Percentiles rank a stretch among this genome's conserved stretches.
Evolutionary conservation across 2,113 vertebrate genomes (phyloP).

Genomic region (Alectura lathami): DNA sequence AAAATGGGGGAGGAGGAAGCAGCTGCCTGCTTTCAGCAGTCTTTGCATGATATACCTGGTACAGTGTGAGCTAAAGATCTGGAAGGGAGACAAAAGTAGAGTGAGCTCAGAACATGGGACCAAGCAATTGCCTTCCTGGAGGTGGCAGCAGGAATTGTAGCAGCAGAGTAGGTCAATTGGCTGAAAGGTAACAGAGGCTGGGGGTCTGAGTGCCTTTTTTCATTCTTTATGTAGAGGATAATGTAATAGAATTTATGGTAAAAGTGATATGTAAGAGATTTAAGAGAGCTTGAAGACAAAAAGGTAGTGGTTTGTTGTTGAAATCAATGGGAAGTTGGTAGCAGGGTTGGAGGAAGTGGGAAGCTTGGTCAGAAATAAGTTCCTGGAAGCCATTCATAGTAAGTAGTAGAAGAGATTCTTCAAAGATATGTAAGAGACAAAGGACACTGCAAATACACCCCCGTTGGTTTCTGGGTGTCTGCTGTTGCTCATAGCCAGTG

Average conservation of each 20-base stretch:
- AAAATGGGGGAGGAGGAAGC: fast-evolving
- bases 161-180: background rate
- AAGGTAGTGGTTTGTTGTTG: background rate
- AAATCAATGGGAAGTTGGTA: background rate
- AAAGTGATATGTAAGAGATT: background rate
- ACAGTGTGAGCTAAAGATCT: background rate
- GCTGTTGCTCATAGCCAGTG: background rate
- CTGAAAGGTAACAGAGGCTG: background rate
- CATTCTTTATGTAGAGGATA: background rate
- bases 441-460: background rate
- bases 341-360: background rate
- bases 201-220: background rate
- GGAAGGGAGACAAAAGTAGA: background rate
- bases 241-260: background rate
- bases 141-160: background rate
- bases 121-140: fast-evolving
- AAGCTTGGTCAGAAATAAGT: background rate
- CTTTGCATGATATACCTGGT: background rate
- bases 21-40: slow-evolving; percentile 16
- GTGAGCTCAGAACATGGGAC: background rate
- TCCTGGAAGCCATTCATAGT: background rate
- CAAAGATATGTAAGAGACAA: background rate
- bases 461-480: background rate
- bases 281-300: background rate
- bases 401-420: background rate